These are phyloP conservation scores for Siniperca scherzeri DNA, from an alignment of 2,797 vertebrate genomes.

Conservation along the genomic window DNA sequence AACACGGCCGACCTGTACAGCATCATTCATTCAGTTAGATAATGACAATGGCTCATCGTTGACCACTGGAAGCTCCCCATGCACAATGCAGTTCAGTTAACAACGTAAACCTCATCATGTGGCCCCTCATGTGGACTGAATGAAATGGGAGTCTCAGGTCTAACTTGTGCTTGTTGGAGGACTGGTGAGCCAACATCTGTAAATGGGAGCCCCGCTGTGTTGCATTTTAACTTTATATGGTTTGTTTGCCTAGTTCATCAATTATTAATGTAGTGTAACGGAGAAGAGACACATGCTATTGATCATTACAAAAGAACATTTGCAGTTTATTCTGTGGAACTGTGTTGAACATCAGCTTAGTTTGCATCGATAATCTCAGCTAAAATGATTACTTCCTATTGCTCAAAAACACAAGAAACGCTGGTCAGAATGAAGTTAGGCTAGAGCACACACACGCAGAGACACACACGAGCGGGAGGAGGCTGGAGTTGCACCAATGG, in stretches of 20 bases:
- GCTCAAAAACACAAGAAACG: neutral
- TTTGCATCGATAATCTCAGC: neutral
- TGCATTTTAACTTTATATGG: neutral
- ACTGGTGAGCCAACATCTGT: neutral
- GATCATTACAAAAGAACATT: neutral
- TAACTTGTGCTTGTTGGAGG: neutral
- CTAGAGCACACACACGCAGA: too few species aligned
- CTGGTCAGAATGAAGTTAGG: neutral
- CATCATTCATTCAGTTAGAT: neutral
- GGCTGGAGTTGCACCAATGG: slow-evolving; percentile 90
- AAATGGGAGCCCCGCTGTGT: neutral
- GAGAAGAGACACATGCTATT: neutral
- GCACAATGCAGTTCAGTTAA: neutral
- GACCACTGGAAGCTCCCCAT: neutral
- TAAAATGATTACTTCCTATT: neutral
- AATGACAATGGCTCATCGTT: neutral
- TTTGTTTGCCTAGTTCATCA: neutral
- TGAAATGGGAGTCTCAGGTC: neutral
- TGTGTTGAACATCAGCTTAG: neutral
- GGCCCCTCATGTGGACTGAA: too few species aligned
- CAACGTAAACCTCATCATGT: neutral
- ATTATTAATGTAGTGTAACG: neutral
- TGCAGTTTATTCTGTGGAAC: neutral
- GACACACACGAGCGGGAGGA: slow-evolving; percentile 74
- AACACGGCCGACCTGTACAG: too few species aligned